These are phyloP conservation scores for Leptinotarsa tumamoca DNA, from an alignment of 2,888 invertebrate species.

Conservation along the genomic window DNA sequence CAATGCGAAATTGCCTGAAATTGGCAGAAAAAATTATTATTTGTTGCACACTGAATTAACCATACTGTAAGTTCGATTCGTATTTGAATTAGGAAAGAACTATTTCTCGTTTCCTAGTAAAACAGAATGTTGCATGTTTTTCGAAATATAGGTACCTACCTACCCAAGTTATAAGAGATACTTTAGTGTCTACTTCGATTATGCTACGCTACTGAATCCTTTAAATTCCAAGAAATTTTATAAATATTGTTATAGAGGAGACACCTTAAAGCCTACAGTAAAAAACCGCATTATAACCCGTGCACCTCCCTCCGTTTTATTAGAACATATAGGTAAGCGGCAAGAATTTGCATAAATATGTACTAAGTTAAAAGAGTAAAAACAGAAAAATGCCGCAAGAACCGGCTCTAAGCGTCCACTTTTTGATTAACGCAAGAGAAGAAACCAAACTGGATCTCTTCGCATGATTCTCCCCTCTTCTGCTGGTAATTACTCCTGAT, in stretches of 20 bases:
- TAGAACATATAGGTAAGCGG: conserved; percentile 29
- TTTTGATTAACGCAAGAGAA: conserved; percentile 50
- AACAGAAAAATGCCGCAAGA: conserved; percentile 46
- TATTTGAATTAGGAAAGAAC: no score
- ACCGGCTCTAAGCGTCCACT: conserved; percentile 47
- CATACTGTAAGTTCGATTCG: no score
- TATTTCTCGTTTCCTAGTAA: no score
- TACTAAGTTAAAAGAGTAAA: conserved; percentile 49
- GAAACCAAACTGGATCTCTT: conserved; percentile 51
- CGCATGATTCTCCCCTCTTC: conserved; percentile 23
- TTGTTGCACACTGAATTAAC: no score
- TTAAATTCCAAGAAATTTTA: conserved; percentile 5
- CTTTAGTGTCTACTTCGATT: background rate
- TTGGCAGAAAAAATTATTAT: no score
- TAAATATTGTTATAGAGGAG: background rate
- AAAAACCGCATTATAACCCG: conserved; percentile 3
- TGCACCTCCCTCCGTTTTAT: conserved; percentile 28
- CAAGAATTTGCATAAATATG: conserved; percentile 52
- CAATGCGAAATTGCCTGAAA: no score
- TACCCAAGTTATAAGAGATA: no score
- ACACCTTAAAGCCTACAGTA: background rate
- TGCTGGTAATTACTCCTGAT: conserved; percentile 44
- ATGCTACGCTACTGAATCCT: background rate
- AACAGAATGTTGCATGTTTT: no score
- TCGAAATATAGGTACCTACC: no score